Percentiles rank a stretch among this genome's conserved stretches.
phyloP scores from a whole-genome alignment of 2,113 vertebrate species.

The Acrocephalus arundinaceus region DNA sequence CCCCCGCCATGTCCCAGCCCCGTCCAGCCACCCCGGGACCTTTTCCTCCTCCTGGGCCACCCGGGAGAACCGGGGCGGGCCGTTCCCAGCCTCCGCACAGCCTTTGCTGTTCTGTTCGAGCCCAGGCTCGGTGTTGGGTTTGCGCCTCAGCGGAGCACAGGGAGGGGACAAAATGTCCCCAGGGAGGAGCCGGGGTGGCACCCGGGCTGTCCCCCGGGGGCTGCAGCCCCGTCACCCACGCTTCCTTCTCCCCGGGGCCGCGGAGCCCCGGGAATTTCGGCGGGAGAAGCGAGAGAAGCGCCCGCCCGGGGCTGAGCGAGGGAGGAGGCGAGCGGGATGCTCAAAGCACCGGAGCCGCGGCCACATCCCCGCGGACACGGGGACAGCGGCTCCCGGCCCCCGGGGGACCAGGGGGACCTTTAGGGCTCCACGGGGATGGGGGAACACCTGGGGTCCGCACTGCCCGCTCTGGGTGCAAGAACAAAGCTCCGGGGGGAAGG shows the following conservation, averaged over 20 bases:
- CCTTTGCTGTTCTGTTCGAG: accelerated
- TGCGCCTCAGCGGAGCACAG: neutral
- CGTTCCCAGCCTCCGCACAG: neutral
- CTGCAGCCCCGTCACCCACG: neutral
- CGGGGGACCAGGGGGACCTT: neutral
- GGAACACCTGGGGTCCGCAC: neutral
- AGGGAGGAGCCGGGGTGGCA: neutral
- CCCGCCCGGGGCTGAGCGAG: neutral
- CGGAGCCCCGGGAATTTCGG: neutral
- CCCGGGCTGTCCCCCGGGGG: neutral
- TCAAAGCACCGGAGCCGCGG: neutral
- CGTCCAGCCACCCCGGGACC: neutral
- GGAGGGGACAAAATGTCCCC: neutral
- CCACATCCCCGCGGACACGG: neutral
- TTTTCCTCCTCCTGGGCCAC: neutral
- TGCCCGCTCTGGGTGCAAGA: neutral
- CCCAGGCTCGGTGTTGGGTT: neutral
- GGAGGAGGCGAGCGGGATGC: neutral
- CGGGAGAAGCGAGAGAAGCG: neutral
- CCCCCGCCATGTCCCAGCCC: neutral
- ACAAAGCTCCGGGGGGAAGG: neutral
- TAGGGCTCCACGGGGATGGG: accelerated
- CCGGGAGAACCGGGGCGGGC: neutral
- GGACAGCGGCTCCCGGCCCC: neutral
- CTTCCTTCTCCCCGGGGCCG: neutral